Base-by-base conservation (phyloP, 2,888 invertebrate genomes). In the Laothoe populi region DNA sequence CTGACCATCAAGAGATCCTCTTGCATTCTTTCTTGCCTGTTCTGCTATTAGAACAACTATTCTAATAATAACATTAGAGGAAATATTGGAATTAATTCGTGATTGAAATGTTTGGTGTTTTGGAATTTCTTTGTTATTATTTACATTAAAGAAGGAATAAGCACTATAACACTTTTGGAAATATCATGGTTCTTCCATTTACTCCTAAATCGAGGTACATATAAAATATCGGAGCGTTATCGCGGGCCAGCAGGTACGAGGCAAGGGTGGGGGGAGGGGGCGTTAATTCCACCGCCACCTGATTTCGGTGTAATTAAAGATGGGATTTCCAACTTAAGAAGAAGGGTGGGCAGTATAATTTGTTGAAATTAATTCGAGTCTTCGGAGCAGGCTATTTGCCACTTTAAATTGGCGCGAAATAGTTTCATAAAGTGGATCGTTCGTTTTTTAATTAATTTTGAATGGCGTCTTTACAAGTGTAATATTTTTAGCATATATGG, bases 271-370 rank as follows among this genome's bases (percentile, higher is more conserved):
- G 62, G 57, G 57, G 58, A 13, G 31, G 21, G 57, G 67, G 68
- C 68, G 70, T 75, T 77, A 74, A 80, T 79, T 78, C 72, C 73
- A 64, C 70, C 77, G 81, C 74, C 77, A 80, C 80, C 82, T 79
- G 82, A 83, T 83, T 81, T 79, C 73, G 74, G 68, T 73, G 75
- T 83, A 84, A 82, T 84, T 82, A 82, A 82, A 80, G 79, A 77
- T 71, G 71, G 75, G 77, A 78, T 80, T 81, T 75, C 65, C 68
- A 67, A 67, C 63, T 61, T 66, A 64, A 66, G 57, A 61, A 68
- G 65, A 59, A 63, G 66, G 69, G 69, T 65, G 68, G 62, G 63
- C 65, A 49, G 66, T 63, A 63, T 60, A 73, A 70, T 70, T 70
- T 68, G 65, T 64, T 64, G 62, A 65, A 71, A 71, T 71, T 71